A percentile compares a stretch with the other conserved stretches of the same genome.
Evolutionary conservation across 2,113 vertebrate genomes (phyloP).

Genomic region (Acrocephalus kingi): DNA sequence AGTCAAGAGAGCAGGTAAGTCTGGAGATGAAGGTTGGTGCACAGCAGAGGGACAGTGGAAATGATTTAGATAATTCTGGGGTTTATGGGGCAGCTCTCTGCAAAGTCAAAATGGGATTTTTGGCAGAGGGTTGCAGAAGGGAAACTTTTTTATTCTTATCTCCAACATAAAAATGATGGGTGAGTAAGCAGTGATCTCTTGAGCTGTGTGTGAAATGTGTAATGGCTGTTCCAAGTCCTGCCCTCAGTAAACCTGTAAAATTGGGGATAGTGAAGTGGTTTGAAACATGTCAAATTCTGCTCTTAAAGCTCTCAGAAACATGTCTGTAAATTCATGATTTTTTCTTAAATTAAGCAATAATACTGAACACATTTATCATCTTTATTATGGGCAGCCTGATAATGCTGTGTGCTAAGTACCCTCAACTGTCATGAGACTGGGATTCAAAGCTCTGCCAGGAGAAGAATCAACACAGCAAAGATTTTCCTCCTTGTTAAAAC

Average conservation of each 20-base stretch:
- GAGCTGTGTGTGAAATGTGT: background rate
- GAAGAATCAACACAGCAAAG: background rate
- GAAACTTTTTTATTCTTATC: background rate
- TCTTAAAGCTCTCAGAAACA: background rate
- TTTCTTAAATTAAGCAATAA: background rate
- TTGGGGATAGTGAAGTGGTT: background rate
- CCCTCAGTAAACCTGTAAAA: background rate
- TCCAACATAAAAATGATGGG: background rate
- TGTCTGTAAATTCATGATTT: background rate
- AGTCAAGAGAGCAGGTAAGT: background rate
- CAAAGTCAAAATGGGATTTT: background rate
- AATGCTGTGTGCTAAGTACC: background rate
- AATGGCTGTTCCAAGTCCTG: background rate
- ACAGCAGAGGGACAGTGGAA: background rate
- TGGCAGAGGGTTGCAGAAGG: background rate
- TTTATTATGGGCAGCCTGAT: background rate
- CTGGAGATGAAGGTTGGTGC: background rate
- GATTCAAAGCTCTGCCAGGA: background rate
- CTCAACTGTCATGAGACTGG: background rate
- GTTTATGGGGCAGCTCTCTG: background rate
- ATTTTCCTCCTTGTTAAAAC: background rate
- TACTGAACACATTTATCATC: background rate
- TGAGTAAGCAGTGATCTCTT: background rate
- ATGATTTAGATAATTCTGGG: background rate
- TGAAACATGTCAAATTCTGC: background rate